Evolutionary conservation across 2,113 vertebrate species (phyloP).

Genomic region (Xerus inauris): DNA sequence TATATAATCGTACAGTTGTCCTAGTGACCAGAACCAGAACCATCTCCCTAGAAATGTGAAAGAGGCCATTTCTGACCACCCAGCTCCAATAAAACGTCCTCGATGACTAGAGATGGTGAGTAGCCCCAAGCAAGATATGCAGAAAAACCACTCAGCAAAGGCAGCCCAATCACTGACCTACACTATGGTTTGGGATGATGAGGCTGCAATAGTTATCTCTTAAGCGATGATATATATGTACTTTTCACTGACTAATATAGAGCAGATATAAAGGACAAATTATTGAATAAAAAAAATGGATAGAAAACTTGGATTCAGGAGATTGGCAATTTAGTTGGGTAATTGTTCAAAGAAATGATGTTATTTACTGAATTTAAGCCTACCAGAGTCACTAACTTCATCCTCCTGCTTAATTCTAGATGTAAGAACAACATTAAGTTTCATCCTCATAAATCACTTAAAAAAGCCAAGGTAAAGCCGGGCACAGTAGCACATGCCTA

Average conservation of each 20-base stretch:
- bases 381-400: not conserved
- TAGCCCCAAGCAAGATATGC: not conserved
- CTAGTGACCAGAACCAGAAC: not conserved
- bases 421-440: not conserved
- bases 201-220: not conserved
- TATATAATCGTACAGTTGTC: fast-evolving
- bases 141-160: not conserved
- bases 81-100: not conserved
- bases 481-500: too few relatives aligned
- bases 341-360: not conserved
- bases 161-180: not conserved
- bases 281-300: not conserved
- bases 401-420: not conserved
- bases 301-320: not conserved
- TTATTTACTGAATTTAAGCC: not conserved
- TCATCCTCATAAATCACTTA: not conserved
- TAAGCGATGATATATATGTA: not conserved
- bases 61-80: not conserved
- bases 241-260: not conserved
- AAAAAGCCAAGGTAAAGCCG: not conserved
- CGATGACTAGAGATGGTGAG: not conserved
- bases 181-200: not conserved
- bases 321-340: not conserved
- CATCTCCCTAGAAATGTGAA: not conserved
- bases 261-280: not conserved